A percentile compares a stretch with the other conserved stretches of the same genome.
Evolutionary conservation across 2,888 invertebrate species (phyloP).

Genomic region (Sinohyriopsis cumingii): DNA sequence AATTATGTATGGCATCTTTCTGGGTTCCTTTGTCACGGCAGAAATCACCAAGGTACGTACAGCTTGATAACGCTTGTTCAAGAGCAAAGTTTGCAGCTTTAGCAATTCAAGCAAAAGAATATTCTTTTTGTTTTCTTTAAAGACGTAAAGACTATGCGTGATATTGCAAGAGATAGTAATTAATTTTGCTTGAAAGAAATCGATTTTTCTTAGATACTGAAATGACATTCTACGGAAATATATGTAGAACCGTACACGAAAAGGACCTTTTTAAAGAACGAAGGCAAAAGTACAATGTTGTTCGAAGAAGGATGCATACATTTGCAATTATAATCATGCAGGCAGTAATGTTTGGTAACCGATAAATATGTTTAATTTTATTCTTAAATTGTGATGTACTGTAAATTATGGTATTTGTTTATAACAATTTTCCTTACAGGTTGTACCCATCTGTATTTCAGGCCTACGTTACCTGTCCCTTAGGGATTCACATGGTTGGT

Average conservation of each 20-base stretch:
- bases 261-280: no score
- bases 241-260: no score
- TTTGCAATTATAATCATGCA: no score
- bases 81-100: neutral
- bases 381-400: neutral
- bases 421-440: neutral
- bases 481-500: slow-evolving; percentile 90
- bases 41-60: slow-evolving; percentile 65
- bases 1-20: slow-evolving; percentile 60
- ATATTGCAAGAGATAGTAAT: no score
- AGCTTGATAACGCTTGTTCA: neutral
- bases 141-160: no score
- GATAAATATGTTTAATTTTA: neutral
- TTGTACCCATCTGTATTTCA: slow-evolving; percentile 29
- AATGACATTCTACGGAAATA: no score
- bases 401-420: neutral
- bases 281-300: no score
- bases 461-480: slow-evolving; percentile 68
- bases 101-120: neutral
- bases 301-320: no score
- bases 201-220: no score
- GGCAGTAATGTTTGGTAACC: no score
- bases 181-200: no score
- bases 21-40: slow-evolving; percentile 64
- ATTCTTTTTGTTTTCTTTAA: neutral